Base-by-base conservation (phyloP, 2,888 invertebrate genomes). In the Agrochola lychnidis region DNA sequence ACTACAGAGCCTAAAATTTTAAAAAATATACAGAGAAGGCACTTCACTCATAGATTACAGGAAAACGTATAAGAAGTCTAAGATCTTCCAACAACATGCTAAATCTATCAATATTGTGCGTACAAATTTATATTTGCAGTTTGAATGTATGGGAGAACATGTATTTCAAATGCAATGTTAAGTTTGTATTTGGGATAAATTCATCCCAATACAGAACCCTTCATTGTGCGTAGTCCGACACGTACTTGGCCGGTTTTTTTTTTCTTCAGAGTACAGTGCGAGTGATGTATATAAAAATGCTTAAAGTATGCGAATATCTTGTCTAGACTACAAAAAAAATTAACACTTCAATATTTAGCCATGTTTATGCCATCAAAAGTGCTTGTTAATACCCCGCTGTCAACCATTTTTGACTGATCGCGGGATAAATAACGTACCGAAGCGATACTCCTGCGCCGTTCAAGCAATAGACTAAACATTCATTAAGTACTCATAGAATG, bases 401-500 rank as follows among this genome's bases (percentile, higher is more conserved):
- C 82, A 76, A 80, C 70, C 64, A 83, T 71, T 78, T 79, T 85
- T 79, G 78, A 78, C 77, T 78, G 79, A 79, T 83, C 78, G 69
- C 30, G 75, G 73, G 80, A 79, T 83, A 83, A 88, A 86, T 86
- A 81, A 79, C 81, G 76, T 61, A 42, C 62, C 36, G 68, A 56
- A 81, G 66, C 83, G 75, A 85, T 82, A 80, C 82, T 85, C 75
- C 67, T 82, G 79, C 82, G 87, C 78, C 87, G 88, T 82, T 88
- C 86, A 88, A 90, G 90, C 91, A 90, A 89, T 88, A 94, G 93
- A 92, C 93, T 93, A 93, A 93, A 93, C 93, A 93, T 87, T 87
- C 87, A 89, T 90, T 90, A 81, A 82, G 83, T 84, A 81, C 70
- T 75, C 75, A 82, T 72, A 79, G 73, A 79, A 79, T 81, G 84